These are phyloP conservation scores for Stomatorhinus ivindoensis DNA, from an alignment of 2,113 vertebrate genomes.

Conservation along the genomic window DNA sequence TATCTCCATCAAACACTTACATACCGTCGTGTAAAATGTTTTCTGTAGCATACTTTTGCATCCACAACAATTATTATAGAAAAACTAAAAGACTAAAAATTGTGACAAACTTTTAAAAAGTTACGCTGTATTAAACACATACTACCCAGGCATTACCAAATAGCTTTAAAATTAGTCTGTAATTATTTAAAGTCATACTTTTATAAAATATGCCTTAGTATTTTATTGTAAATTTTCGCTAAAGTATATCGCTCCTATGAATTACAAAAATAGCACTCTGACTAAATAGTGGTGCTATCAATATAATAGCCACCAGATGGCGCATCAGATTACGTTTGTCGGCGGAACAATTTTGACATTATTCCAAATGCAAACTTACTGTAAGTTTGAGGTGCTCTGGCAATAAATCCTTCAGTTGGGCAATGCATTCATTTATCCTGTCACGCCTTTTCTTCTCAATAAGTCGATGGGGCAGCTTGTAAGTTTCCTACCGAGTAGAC, in stretches of 20 bases:
- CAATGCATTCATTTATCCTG: constrained; percentile 95
- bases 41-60: neutral
- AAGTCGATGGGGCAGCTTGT: constrained; percentile 91
- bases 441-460: constrained; percentile 97
- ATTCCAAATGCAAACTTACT: constrained; percentile 60
- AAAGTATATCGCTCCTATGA: neutral
- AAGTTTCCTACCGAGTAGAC: constrained; percentile 73
- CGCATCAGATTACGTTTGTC: constrained; percentile 29
- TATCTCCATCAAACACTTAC: constrained; percentile 45
- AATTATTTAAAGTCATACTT: neutral
- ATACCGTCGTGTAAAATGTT: neutral
- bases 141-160: neutral
- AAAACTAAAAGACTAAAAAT: neutral
- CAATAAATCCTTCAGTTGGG: constrained; percentile 90
- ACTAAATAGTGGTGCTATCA: neutral
- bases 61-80: neutral
- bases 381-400: constrained; percentile 97
- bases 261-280: neutral
- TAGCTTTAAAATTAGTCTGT: neutral
- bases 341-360: constrained; percentile 9
- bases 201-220: neutral
- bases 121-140: neutral
- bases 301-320: constrained; percentile 32
- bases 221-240: neutral
- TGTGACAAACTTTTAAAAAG: neutral